These are phyloP conservation scores for Hetaerina americana DNA, from an alignment of 1,140 invertebrate species.

Conservation along the genomic window DNA sequence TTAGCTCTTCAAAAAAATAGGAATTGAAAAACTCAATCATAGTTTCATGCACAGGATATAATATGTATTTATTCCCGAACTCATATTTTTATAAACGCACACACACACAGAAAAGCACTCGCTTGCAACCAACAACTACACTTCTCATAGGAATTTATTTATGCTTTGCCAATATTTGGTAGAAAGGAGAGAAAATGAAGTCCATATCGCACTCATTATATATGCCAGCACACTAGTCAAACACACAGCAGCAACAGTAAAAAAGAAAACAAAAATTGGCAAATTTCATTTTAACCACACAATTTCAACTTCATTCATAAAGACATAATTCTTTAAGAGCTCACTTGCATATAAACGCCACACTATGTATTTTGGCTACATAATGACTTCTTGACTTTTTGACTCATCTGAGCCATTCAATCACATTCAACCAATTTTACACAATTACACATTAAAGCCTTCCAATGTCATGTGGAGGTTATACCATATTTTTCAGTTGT, in stretches of 20 bases:
- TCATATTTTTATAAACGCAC: neutral
- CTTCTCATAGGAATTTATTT: neutral
- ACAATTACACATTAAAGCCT: neutral
- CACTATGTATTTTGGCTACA: neutral
- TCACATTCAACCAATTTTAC: neutral
- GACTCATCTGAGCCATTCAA: neutral
- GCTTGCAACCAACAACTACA: neutral
- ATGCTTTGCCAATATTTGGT: neutral
- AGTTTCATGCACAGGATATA: neutral
- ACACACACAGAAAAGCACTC: neutral
- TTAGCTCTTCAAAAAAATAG: neutral
- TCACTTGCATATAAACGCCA: neutral
- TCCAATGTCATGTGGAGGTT: neutral
- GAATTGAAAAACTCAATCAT: neutral
- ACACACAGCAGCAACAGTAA: neutral
- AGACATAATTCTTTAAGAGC: neutral
- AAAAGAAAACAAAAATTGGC: neutral
- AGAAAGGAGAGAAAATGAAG: neutral
- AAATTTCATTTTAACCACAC: neutral
- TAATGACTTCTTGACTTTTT: neutral
- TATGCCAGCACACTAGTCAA: neutral
- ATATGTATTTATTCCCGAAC: neutral
- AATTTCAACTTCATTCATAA: conserved; percentile 1
- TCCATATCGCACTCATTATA: neutral
- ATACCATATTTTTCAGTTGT: neutral